Percentiles rank a stretch among this genome's conserved stretches.
phyloP scores from a whole-genome alignment of 2,797 vertebrate genomes.

The Eidolon dupreanum region DNA sequence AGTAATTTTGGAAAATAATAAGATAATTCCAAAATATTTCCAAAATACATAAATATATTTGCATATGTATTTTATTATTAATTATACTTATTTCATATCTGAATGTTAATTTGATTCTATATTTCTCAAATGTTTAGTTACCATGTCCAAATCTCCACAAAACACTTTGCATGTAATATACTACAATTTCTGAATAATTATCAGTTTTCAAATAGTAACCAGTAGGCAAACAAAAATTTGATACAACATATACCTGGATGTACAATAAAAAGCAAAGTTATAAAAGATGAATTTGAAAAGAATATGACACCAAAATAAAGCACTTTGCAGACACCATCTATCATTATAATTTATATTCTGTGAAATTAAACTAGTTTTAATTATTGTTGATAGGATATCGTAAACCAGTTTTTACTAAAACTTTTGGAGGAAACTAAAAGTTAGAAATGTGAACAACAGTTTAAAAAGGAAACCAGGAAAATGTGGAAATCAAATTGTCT shows the following conservation, averaged over 20 bases:
- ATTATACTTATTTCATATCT: background rate
- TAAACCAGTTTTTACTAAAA: background rate
- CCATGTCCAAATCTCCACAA: background rate
- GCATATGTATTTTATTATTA: background rate
- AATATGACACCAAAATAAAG: background rate
- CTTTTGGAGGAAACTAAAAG: background rate
- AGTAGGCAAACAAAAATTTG: conserved; percentile 22
- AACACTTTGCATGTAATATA: background rate
- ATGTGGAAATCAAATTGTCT: conserved; percentile 41
- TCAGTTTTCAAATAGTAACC: conserved; percentile 36
- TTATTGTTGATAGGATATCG: background rate
- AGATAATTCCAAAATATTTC: background rate
- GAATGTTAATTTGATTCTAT: conserved; percentile 9
- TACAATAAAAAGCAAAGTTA: background rate
- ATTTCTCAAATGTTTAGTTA: background rate
- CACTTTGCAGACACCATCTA: background rate
- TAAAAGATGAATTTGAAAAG: conserved; percentile 10
- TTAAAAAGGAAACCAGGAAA: background rate
- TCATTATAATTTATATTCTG: background rate
- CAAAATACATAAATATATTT: background rate
- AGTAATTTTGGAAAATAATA: background rate
- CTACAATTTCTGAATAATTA: background rate
- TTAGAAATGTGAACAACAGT: background rate
- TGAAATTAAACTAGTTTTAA: background rate
- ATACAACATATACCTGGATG: background rate